These are phyloP conservation scores for Abramis brama DNA, from an alignment of 2,113 vertebrate species.

Conservation along the genomic window DNA sequence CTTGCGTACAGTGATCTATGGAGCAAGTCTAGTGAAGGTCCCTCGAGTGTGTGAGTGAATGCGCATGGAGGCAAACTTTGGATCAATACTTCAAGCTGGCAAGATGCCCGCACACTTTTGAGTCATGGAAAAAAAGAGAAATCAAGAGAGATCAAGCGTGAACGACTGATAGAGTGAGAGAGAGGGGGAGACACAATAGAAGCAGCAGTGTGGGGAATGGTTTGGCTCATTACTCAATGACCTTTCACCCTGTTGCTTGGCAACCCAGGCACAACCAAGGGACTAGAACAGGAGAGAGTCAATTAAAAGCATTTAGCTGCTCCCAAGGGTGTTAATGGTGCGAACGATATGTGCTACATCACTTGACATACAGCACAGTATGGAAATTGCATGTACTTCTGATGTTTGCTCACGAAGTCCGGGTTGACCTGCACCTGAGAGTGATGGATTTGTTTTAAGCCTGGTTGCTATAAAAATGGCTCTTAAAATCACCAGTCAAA, in stretches of 20 bases:
- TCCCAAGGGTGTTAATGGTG: conserved; percentile 38
- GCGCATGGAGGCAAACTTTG: conserved; percentile 32
- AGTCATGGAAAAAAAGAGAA: conserved; percentile 42
- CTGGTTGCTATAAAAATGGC: conserved; percentile 16
- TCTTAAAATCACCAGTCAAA: neutral
- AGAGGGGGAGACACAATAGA: conserved; percentile 50
- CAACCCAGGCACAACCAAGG: conserved; percentile 59
- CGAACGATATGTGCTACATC: conserved; percentile 35
- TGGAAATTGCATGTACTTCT: conserved; percentile 17
- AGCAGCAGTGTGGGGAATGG: conserved; percentile 52
- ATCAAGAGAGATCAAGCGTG: conserved; percentile 65
- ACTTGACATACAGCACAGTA: conserved; percentile 17
- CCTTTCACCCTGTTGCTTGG: conserved; percentile 69
- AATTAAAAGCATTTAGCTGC: conserved; percentile 70
- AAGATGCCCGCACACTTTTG: conserved; percentile 55
- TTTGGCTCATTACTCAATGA: conserved; percentile 70
- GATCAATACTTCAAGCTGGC: conserved; percentile 60
- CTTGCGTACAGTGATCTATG: conserved; percentile 29
- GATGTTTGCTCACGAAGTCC: neutral
- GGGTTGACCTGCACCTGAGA: neutral
- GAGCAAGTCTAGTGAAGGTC: conserved; percentile 35
- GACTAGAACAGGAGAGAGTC: conserved; percentile 48
- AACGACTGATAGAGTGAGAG: conserved; percentile 45
- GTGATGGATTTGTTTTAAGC: conserved; percentile 16
- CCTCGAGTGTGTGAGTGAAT: conserved; percentile 1